Base-by-base conservation (phyloP, 30 jellyfish, hydroid and myxozoan genomes). In the Cassiopea xamachana region DNA sequence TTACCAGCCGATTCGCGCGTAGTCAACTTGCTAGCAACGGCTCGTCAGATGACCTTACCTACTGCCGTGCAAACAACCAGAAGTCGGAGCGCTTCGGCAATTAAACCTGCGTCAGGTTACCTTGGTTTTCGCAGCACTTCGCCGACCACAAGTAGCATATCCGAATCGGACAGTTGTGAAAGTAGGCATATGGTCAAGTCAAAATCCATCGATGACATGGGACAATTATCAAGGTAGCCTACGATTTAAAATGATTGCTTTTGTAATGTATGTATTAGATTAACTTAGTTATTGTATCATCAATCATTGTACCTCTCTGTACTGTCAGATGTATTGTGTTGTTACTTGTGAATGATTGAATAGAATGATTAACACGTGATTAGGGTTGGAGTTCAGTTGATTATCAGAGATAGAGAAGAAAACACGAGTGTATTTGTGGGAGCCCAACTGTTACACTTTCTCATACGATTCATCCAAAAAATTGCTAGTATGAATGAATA, bases 1-100 rank as follows among this genome's bases (percentile, higher is more conserved):
- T 43, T 89, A 73, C 16, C 64, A 89, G 96, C 89, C 55, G 92
- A 89, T 81, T 82, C 89, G 13, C 77, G 92, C 10, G 92, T 89
- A 5, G 19, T 77, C 60, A 73, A 45, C 69, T 51, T 89, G 18
- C 67, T 89, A 3, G 81, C 81, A 19, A 12, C 48, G 17, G 15
- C 96, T 18, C 84, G 92, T 1, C 88, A 89, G 75, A 76, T 86
- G 83, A 86, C 88, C 46, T 68, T 75, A 4, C 5, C 83, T 48
- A 64, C 70, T 50, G 1, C 18, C 61, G 69, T 45, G 67, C 85
- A 75, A 6, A 27, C 72, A 50, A 69, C 78, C 7, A 43, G 59
- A 19, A 12, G 83, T 73, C 77, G 93, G 48, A 87, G 84, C 1
- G 2, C 86, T 14, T 87, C 94, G 46, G 49, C 85, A 46, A 1